Conservation (phyloP, 2,113 vertebrate genomes). For the Corapipo altera region DNA sequence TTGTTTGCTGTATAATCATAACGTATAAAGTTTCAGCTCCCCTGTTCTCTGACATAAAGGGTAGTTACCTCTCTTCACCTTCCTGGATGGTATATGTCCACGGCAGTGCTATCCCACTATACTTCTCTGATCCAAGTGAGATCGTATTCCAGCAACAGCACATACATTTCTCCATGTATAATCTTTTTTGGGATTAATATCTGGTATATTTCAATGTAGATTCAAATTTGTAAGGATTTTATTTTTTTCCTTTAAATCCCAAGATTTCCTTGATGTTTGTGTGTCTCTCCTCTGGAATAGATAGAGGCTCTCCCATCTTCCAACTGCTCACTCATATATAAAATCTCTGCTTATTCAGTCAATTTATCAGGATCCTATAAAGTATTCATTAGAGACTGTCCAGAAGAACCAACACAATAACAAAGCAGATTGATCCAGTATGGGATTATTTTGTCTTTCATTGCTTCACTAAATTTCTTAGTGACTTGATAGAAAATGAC, state of each 20-base stretch:
- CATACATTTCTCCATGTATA: background rate
- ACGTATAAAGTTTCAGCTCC: background rate
- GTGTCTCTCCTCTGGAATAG: background rate
- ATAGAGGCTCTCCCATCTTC: background rate
- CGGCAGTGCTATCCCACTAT: background rate
- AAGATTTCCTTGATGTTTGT: background rate
- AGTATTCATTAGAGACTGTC: background rate
- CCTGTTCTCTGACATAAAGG: background rate
- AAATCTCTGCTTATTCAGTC: background rate
- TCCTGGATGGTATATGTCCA: background rate
- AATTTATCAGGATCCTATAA: background rate
- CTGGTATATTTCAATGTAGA: background rate
- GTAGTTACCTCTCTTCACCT: background rate
- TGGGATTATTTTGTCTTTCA: background rate
- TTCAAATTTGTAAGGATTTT: background rate
- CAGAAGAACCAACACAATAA: background rate
- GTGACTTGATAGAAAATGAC: background rate
- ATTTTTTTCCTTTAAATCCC: accelerated
- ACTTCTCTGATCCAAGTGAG: background rate
- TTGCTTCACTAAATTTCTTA: background rate
- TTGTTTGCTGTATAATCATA: background rate
- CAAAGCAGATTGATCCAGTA: background rate
- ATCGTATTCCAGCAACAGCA: background rate
- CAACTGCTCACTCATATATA: background rate
- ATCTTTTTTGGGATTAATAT: accelerated